phyloP scores from a whole-genome alignment of 1,140 invertebrate genomes.

The Centruroides sculpturatus region DNA sequence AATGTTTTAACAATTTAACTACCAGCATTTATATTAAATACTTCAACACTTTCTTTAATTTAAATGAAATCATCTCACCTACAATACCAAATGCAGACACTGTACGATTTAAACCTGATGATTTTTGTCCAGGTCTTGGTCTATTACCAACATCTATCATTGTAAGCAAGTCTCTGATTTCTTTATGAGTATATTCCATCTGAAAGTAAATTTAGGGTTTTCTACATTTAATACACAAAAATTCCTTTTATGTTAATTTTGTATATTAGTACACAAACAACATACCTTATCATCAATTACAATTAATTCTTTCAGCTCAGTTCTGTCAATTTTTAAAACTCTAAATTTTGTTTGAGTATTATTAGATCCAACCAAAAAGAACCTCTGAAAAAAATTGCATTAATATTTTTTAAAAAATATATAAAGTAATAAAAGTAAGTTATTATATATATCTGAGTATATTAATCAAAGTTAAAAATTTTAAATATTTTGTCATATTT shows the following conservation, averaged over 20 bases:
- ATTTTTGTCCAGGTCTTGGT: conserved; percentile 29
- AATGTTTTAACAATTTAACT: too few relatives aligned
- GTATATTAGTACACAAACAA: too few relatives aligned
- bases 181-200: conserved; percentile 71
- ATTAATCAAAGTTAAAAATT: too few relatives aligned
- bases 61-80: conserved; percentile 37
- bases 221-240: too few relatives aligned
- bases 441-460: too few relatives aligned
- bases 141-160: conserved; percentile 71
- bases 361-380: conserved; percentile 88
- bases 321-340: conserved; percentile 84
- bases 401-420: too few relatives aligned
- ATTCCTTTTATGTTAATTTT: too few relatives aligned
- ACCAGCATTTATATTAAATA: too few relatives aligned
- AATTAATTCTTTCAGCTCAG: conserved; percentile 60
- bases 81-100: conserved; percentile 86
- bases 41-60: not conserved
- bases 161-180: conserved; percentile 66
- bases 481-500: too few relatives aligned
- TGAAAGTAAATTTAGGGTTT: conserved; percentile 6
- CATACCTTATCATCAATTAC: conserved; percentile 68
- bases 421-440: too few relatives aligned
- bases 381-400: conserved; percentile 28
- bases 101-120: conserved; percentile 47
- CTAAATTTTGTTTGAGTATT: conserved; percentile 80